Evolutionary conservation across 2,888 invertebrate species (phyloP).

Genomic region (Timema podura): DNA sequence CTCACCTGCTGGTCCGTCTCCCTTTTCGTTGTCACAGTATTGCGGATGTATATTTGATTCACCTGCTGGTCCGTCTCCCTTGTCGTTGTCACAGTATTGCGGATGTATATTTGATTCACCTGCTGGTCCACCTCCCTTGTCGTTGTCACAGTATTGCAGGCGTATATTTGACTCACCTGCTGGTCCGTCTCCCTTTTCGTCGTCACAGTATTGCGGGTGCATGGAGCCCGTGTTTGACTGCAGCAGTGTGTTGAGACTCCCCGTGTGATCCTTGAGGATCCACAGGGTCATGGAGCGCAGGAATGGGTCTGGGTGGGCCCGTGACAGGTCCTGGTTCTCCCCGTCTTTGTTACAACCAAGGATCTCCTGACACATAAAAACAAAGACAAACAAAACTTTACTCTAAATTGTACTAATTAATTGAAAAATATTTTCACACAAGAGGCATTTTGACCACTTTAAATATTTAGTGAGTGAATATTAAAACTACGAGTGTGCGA

Average conservation of each 20-base stretch:
- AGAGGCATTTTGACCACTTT: too few relatives aligned
- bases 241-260: conserved; percentile 80
- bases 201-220: conserved; percentile 64
- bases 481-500: too few relatives aligned
- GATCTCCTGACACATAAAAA: conserved; percentile 40
- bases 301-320: conserved; percentile 92
- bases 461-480: too few relatives aligned
- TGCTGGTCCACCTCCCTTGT: too few relatives aligned
- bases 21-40: too few relatives aligned
- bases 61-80: too few relatives aligned
- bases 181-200: conserved; percentile 48
- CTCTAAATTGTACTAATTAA: too few relatives aligned
- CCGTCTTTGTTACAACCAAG: conserved; percentile 59
- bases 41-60: too few relatives aligned
- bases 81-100: not conserved
- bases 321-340: conserved; percentile 65
- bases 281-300: conserved; percentile 96
- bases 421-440: too few relatives aligned
- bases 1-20: too few relatives aligned
- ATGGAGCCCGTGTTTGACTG: conserved; percentile 72
- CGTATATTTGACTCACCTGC: conserved; percentile 40
- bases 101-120: not conserved
- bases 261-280: conserved; percentile 88
- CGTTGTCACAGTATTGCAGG: not conserved
- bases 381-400: not conserved